These are phyloP conservation scores for Montipora capitata DNA, from an alignment of 92 coral and sea anemone genomes.

Conservation along the genomic window DNA sequence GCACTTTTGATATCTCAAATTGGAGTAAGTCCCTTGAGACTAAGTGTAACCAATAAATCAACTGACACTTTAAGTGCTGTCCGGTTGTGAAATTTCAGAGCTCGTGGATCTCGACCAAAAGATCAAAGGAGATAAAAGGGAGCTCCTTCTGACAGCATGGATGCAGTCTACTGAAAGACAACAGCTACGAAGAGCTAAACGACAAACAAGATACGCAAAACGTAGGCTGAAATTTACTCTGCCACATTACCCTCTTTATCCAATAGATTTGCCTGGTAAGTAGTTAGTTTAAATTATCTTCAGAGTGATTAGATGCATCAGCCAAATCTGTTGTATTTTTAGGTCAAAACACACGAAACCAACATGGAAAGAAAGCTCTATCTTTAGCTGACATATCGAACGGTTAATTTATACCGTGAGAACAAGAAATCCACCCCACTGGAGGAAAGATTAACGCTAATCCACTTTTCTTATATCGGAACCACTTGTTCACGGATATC, in stretches of 20 bases:
- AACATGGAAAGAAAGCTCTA: too few relatives aligned
- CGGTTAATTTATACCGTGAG: too few relatives aligned
- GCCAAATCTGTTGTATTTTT: too few relatives aligned
- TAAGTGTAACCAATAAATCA: neutral
- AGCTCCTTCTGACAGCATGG: constrained; percentile 10
- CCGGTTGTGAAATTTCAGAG: constrained; percentile 3
- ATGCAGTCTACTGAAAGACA: constrained; percentile 28
- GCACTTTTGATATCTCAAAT: neutral
- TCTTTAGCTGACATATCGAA: too few relatives aligned
- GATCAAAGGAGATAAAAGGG: neutral
- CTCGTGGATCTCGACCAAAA: constrained; percentile 5
- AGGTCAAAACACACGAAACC: too few relatives aligned
- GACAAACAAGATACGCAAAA: neutral
- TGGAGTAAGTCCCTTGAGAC: neutral
- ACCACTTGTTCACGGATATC: too few relatives aligned
- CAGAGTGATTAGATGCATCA: too few relatives aligned
- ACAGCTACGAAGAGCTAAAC: constrained; percentile 10
- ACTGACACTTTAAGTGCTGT: neutral
- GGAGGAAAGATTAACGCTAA: too few relatives aligned
- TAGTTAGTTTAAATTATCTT: neutral
- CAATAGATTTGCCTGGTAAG: constrained; percentile 48
- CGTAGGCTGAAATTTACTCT: neutral
- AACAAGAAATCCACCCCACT: too few relatives aligned
- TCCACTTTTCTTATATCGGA: too few relatives aligned
- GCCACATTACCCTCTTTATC: constrained; percentile 41